Evolutionary conservation across 2,888 invertebrate species (phyloP), one percentile per base, ranked within the genome.

Genomic region (Apomyelois bistriatella): DNA sequence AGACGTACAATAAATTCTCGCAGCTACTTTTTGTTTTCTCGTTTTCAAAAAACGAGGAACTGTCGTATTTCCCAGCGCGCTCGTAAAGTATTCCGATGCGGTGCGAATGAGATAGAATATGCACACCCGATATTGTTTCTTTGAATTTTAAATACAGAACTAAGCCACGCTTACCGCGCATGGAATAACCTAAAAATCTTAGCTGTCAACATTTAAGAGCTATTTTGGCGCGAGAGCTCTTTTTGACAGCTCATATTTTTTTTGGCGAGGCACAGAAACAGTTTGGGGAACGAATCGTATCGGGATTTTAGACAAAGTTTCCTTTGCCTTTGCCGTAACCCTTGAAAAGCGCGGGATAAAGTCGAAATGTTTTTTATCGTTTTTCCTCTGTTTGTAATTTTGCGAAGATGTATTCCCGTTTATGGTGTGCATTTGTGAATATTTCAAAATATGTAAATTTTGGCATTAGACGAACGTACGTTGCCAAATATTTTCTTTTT

Each of bases 71-170:
- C 86, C 87, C 87, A 64, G 74, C 66, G 66, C 82, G 82, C 66
- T 74, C 85, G 70, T 87, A 87, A 85, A 85, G 73, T 76, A 86
- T 82, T 79, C 71, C 70, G 75, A 78, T 76, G 74, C 68, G 69
- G 43, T 64, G 68, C 70, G 68, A 68, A 68, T 60, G 62, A 72
- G 70, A 81, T 80, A 81, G 74, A 77, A 77, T 84, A 85, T 84
- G 77, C 82, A 78, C 77, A 78, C 77, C 75, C 82, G 79, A 87
- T 86, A 87, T 85, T 85, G 87, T 86, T 85, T 86, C 82, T 83
- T 84, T 87, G 84, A 82, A 87, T 87, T 85, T 85, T 85, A 85
- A 84, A 87, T 78, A 72, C 63, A 64, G 57, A 61, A 60, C 56
- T 55, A 57, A 56, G 48, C 51, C 15, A 13, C 9, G 58, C 28